These are phyloP conservation scores for Euzetes globulus DNA, from an alignment of 2,888 invertebrate species.

Conservation along the genomic window DNA sequence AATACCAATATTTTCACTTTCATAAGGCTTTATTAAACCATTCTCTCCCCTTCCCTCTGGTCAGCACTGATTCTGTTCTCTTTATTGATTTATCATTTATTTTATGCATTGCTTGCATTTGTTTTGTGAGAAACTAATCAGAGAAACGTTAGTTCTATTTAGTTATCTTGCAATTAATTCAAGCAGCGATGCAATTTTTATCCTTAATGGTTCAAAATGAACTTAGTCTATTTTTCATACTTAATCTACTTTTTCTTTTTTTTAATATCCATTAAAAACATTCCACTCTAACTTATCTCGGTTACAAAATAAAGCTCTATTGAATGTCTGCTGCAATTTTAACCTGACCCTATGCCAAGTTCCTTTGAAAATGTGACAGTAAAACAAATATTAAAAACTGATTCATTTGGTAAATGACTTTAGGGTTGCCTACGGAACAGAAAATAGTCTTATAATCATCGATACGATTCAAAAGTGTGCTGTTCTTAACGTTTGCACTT, in stretches of 20 bases:
- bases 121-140: neutral
- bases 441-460: slow-evolving; percentile 87
- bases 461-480: slow-evolving; percentile 89
- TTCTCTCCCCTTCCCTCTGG: too few relatives aligned
- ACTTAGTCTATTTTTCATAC: too few relatives aligned
- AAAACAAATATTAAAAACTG: neutral
- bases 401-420: neutral
- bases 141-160: neutral
- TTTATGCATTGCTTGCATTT: neutral
- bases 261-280: too few relatives aligned
- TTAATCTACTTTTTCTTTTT: too few relatives aligned
- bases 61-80: neutral
- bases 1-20: neutral
- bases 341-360: too few relatives aligned
- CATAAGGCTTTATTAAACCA: neutral
- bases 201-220: too few relatives aligned
- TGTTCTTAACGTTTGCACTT: slow-evolving; percentile 76
- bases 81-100: neutral
- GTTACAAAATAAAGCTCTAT: too few relatives aligned
- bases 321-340: too few relatives aligned
- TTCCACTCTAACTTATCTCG: too few relatives aligned
- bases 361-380: too few relatives aligned
- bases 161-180: too few relatives aligned
- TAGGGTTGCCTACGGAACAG: slow-evolving; percentile 95
- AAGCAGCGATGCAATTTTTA: too few relatives aligned